Conservation (phyloP, 2,113 vertebrate species). For the Mormyrus lacerda region DNA sequence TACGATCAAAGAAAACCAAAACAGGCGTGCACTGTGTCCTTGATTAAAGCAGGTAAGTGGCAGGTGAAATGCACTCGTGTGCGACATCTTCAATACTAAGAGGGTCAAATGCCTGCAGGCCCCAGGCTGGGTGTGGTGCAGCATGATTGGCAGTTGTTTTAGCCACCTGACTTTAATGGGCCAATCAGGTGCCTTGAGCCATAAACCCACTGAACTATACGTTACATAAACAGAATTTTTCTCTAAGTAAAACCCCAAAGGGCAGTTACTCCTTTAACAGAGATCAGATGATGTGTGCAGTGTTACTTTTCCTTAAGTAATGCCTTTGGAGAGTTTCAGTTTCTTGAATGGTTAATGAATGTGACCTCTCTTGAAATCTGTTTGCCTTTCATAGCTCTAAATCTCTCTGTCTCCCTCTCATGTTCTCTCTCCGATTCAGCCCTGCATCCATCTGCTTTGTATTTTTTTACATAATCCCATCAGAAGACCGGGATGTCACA, state of each 20-base stretch:
- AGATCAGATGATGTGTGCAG: constrained; percentile 22
- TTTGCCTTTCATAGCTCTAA: neutral
- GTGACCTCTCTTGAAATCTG: neutral
- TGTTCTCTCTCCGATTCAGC: neutral
- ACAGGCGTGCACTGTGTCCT: neutral
- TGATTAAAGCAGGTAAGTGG: neutral
- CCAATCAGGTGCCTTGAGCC: constrained; percentile 43
- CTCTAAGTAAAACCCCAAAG: constrained; percentile 40
- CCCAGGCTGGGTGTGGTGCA: neutral
- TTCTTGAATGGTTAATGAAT: neutral
- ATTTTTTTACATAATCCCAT: neutral
- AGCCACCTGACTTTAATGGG: constrained; percentile 32
- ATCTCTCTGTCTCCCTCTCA: neutral
- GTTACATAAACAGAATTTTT: constrained; percentile 47
- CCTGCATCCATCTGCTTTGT: neutral
- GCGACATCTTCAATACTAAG: neutral
- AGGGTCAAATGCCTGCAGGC: neutral
- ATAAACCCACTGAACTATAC: constrained; percentile 40
- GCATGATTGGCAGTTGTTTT: neutral
- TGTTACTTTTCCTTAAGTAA: constrained; percentile 16
- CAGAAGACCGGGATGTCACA: neutral
- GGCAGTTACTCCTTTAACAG: constrained; percentile 36
- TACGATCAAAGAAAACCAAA: neutral
- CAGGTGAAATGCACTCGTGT: neutral
- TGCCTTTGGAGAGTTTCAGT: neutral